These are phyloP conservation scores for Lagorchestes hirsutus DNA, from an alignment of 2,797 vertebrate genomes.

Conservation along the genomic window DNA sequence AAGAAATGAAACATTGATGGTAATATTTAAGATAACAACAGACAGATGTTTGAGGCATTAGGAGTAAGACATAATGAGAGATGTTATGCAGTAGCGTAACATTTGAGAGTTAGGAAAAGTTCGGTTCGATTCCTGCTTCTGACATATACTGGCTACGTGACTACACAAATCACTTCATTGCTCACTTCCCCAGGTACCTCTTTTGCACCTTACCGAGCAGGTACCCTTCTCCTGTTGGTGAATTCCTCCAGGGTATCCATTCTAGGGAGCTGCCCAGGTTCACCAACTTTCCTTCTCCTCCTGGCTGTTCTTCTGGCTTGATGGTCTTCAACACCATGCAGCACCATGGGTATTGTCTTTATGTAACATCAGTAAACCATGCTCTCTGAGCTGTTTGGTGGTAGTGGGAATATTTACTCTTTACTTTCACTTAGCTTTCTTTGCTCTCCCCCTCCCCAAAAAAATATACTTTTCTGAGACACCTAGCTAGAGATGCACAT, in stretches of 20 bases:
- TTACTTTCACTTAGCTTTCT: too few relatives aligned
- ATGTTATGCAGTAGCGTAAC: not conserved
- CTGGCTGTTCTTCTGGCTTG: not conserved
- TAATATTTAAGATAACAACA: not conserved
- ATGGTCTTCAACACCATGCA: not conserved
- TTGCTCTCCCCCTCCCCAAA: too few relatives aligned
- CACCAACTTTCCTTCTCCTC: not conserved
- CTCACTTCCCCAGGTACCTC: not conserved
- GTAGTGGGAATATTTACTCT: not conserved
- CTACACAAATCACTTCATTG: not conserved
- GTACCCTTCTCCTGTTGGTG: not conserved
- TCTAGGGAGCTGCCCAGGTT: not conserved
- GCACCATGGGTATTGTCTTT: not conserved
- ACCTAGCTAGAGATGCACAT: not conserved
- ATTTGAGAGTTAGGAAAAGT: not conserved
- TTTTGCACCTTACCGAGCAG: not conserved
- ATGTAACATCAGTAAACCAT: not conserved
- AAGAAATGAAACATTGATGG: not conserved
- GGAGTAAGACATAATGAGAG: not conserved
- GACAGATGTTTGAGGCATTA: not conserved
- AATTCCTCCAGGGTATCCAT: not conserved
- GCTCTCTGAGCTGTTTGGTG: not conserved
- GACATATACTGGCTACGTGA: not conserved
- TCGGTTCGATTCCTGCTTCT: not conserved
- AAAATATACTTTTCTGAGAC: not conserved